phyloP scores from a whole-genome alignment of 2,888 invertebrate genomes.

The Meteorus cinctellus region DNA sequence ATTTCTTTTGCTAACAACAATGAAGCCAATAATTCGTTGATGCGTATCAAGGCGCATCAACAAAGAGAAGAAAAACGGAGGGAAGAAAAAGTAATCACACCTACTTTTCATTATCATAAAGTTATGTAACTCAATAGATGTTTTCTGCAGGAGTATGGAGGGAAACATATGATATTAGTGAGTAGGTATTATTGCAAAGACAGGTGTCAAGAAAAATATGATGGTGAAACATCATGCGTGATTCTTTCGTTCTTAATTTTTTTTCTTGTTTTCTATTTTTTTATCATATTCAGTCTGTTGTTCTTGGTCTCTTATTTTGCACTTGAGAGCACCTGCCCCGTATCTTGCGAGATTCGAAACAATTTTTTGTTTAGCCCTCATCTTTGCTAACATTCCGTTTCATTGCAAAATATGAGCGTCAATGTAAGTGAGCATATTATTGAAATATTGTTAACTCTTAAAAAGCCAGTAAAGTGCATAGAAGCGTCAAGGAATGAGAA shows the following conservation, averaged over 20 bases:
- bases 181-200: constrained; percentile 44
- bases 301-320: constrained; percentile 40
- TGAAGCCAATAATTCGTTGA: background rate
- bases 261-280: constrained; percentile 23
- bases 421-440: constrained; percentile 25
- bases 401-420: background rate
- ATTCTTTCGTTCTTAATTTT: constrained; percentile 37
- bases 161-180: background rate
- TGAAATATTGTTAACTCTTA: background rate
- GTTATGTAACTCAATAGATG: background rate
- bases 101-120: background rate
- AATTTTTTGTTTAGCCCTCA: constrained; percentile 42
- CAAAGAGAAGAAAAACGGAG: background rate
- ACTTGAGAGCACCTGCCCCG: constrained; percentile 48
- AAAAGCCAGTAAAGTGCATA: constrained; percentile 19
- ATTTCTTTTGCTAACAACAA: constrained; percentile 3
- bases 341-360: constrained; percentile 41
- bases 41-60: background rate
- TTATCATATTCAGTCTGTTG: background rate
- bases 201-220: constrained; percentile 67
- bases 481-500: background rate
- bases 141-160: background rate
- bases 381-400: constrained; percentile 18
- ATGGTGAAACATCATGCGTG: constrained; percentile 28
- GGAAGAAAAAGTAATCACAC: background rate